Percentiles rank a stretch among this genome's conserved stretches.
Conservation (phyloP, 2,888 invertebrate species). For the Aproaerema taeniolella region DNA sequence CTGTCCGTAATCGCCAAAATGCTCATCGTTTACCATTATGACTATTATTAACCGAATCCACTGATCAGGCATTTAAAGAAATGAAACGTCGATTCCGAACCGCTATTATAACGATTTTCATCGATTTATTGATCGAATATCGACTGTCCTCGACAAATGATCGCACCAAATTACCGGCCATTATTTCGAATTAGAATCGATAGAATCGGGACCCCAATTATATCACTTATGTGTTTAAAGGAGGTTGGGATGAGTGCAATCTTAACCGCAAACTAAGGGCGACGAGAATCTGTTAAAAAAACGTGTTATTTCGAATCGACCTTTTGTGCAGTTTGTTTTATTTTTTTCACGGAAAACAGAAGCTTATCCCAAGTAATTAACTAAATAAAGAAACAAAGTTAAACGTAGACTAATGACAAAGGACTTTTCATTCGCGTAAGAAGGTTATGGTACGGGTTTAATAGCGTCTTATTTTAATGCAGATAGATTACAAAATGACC, state of each 20-base stretch:
- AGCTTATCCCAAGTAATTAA: slow-evolving; percentile 15
- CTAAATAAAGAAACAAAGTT: slow-evolving; percentile 15
- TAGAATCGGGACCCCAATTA: slow-evolving; percentile 74
- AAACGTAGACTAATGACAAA: slow-evolving; percentile 24
- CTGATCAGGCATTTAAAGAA: slow-evolving; percentile 76
- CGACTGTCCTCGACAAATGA: slow-evolving; percentile 75
- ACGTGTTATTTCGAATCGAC: slow-evolving; percentile 21
- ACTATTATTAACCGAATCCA: slow-evolving; percentile 71
- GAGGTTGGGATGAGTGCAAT: slow-evolving; percentile 64
- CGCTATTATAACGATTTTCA: slow-evolving; percentile 71
- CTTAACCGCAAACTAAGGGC: slow-evolving; percentile 50
- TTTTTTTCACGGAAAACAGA: slow-evolving; percentile 26
- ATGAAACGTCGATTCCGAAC: slow-evolving; percentile 70
- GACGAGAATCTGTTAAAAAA: slow-evolving; percentile 25
- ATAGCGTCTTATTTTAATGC: slow-evolving; percentile 62
- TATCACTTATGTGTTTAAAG: slow-evolving; percentile 77
- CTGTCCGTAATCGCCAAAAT: slow-evolving; percentile 43
- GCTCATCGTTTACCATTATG: slow-evolving; percentile 64
- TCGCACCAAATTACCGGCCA: slow-evolving; percentile 71
- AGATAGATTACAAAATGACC: slow-evolving; percentile 59
- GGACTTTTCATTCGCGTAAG: slow-evolving; percentile 32
- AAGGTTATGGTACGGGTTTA: slow-evolving; percentile 48
- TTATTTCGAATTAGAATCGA: slow-evolving; percentile 76
- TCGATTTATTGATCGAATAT: slow-evolving; percentile 77
- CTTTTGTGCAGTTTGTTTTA: slow-evolving; percentile 33